Evolutionary conservation across 30 jellyfish, hydroid and myxozoan genomes (phyloP), one percentile per base, ranked within the genome.

Genomic region (Pelagia noctiluca): DNA sequence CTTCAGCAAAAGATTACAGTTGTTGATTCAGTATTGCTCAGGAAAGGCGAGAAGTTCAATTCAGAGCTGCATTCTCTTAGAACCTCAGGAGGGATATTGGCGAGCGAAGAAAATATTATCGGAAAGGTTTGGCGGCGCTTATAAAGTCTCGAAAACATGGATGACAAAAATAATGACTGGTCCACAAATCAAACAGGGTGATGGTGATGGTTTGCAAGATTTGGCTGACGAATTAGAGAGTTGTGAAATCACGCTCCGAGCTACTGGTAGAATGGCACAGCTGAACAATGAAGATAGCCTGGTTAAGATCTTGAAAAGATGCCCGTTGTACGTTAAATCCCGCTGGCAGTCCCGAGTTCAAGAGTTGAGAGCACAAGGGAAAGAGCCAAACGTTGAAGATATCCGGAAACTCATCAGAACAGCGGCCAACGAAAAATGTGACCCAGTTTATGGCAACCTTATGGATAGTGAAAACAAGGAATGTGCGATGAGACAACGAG

Each of bases 181-280:
- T 63, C 60, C 77, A 11, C 49, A 4, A 25, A 28, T 63, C 52
- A 63, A 63, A 25, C 24, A 7, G 22, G 77, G 54, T 30, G 88
- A 76, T 76, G 78, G 78, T 30, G 80, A 76, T 2, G 80, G 66
- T 33, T 37, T 22, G 79, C 88, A 35, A 36, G 78, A 53, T 38
- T 61, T 76, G 26, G 88, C 88, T 42, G 88, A 76, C 47, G 88
- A 76, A n/a, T 36, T 76, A 66, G 78, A 76, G 66, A 76, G 42
- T 37, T 53, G 88, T 37, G 67, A 76, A 54, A 54, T 60, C 26
- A 52, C 88, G 22, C 68, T 52, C 23, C 65, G 32, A 62, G 88
- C 78, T 13, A 76, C 88, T 25, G 88, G 78, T 5, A 29, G 88
- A 76, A 28, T 78, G 0, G 35, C 29, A 0, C 81, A 60, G 50